Evolutionary conservation across 2,113 vertebrate genomes (phyloP).

Genomic region (Brienomyrus longianalis): DNA sequence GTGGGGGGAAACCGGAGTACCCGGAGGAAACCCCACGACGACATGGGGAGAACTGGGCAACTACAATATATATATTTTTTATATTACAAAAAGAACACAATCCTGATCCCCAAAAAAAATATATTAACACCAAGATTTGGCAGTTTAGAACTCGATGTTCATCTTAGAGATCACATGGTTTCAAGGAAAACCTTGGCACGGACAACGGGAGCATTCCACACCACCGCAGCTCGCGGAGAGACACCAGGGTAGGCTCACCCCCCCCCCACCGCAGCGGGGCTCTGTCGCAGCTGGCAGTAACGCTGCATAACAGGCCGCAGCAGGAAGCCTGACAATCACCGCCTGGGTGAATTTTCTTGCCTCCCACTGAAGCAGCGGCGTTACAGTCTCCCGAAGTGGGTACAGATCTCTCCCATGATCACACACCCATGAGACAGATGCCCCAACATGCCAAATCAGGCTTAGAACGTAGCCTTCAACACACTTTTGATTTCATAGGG

Average conservation of each 20-base stretch:
- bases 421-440: background rate
- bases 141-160: background rate
- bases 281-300: background rate
- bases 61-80: background rate
- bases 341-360: background rate
- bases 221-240: background rate
- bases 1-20: no score
- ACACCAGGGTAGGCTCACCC: background rate
- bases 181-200: conserved; percentile 27
- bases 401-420: background rate
- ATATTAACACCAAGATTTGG: background rate
- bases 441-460: background rate
- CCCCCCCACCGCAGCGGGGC: background rate
- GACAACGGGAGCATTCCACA: background rate
- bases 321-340: background rate
- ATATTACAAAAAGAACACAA: background rate
- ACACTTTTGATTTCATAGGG: background rate
- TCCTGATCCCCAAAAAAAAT: background rate
- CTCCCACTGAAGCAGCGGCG: background rate
- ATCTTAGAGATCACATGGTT: conserved; percentile 32
- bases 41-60: no score
- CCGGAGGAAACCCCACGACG: no score
- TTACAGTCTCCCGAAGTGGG: background rate
- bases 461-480: background rate
- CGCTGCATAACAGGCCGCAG: background rate